A percentile compares a stretch with the other conserved stretches of the same genome.
Evolutionary conservation across 1,140 invertebrate genomes (phyloP).

Genomic region (Drosophila prosaltans): DNA sequence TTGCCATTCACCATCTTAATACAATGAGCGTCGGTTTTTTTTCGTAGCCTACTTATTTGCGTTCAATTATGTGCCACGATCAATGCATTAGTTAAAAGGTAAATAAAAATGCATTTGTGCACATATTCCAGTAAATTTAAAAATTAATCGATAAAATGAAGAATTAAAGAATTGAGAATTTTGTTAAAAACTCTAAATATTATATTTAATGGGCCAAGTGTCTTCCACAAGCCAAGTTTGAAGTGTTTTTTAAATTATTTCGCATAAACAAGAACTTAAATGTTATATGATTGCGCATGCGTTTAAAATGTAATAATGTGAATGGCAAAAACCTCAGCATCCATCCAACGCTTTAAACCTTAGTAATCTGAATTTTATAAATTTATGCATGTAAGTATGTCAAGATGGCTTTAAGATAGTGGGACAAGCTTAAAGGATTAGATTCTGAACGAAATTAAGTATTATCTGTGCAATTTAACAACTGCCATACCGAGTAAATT

Average conservation of each 20-base stretch:
- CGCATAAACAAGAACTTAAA: slow-evolving; percentile 1
- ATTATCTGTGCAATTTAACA: background rate
- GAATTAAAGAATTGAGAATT: too few relatives aligned
- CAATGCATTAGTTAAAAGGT: too few relatives aligned
- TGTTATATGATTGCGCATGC: slow-evolving; percentile 6
- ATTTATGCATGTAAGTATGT: slow-evolving; percentile 5
- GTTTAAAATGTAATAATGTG: slow-evolving; percentile 8
- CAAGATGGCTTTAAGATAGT: slow-evolving; percentile 2
- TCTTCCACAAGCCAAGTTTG: background rate
- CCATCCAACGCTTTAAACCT: background rate
- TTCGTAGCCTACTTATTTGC: slow-evolving; percentile 3
- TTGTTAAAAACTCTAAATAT: too few relatives aligned
- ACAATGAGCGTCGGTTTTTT: background rate
- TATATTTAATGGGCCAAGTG: background rate
- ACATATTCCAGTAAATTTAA: background rate
- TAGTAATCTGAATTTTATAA: slow-evolving; percentile 5
- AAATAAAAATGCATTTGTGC: background rate
- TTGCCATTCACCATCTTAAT: too few relatives aligned
- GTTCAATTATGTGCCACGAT: background rate
- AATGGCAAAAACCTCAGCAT: slow-evolving; percentile 16
- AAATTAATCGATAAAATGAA: background rate
- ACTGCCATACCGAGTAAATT: background rate
- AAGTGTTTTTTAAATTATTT: background rate
- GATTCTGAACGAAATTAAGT: background rate
- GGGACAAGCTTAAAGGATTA: background rate